Base-by-base conservation (phyloP, 2,888 invertebrate genomes). In the Lysandra bellargus region DNA sequence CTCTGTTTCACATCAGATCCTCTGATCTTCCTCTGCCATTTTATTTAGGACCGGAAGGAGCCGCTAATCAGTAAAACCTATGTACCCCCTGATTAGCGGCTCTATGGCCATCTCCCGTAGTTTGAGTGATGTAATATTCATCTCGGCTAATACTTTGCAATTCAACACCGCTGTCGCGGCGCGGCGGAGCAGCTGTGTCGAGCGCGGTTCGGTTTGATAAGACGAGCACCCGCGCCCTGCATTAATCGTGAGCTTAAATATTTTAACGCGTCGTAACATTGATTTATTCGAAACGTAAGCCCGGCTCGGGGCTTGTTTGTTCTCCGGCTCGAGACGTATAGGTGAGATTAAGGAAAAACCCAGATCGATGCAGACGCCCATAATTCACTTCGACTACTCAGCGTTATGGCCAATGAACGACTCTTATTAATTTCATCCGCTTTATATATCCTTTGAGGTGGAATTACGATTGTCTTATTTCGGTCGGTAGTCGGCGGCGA, bases 211-310 rank as follows among this genome's bases (percentile, higher is more conserved):
- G 86, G 84, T 87, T 87, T 89, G 90, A 89, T 90, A 91, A 91
- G 89, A 87, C 88, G 87, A 86, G 86, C 86, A 88, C 88, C 88
- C 88, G 86, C 89, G 85, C 87, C 87, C 87, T 85, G 89, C 92
- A 93, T 93, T 94, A 93, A 93, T 93, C 93, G 92, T 90, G 88
- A 90, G 92, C 92, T 94, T 94, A 92, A 93, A 94, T 93, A 93
- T 94, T 94, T 93, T 93, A 94, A 94, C 93, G 92, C 93, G 92
- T 92, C 91, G 92, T 91, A 93, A 92, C 93, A 94, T 93, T 94
- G 94, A 94, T 94, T 94, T 94, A 94, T 94, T 92, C 91, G 87
- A 84, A 89, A 88, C 90, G 89, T 93, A 94, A 94, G 94, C 94
- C 92, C 88, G 88, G 89, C 91, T 90, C 90, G 91, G 88, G 92